Percentiles rank a stretch among this genome's conserved stretches.
Conservation (phyloP, 2,113 vertebrate species). For the Alligator sinensis region DNA sequence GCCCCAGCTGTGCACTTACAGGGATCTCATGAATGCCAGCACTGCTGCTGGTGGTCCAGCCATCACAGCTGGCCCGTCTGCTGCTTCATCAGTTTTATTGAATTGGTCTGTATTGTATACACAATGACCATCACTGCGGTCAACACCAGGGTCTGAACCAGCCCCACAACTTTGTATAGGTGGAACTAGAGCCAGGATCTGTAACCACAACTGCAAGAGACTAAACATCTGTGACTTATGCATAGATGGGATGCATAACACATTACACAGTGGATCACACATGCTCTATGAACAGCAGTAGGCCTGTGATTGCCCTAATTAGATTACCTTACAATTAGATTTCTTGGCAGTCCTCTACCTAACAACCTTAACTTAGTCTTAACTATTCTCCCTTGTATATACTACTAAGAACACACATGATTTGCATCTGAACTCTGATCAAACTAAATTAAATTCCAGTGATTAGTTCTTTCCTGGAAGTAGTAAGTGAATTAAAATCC, state of each 20-base stretch:
- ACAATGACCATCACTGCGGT: background rate
- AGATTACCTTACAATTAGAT: background rate
- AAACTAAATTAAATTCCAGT: background rate
- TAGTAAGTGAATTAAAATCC: background rate
- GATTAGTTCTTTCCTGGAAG: conserved; percentile 22
- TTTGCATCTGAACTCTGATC: background rate
- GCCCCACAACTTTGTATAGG: background rate
- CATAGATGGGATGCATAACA: background rate
- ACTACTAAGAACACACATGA: background rate
- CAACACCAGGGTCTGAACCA: background rate
- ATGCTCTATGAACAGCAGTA: background rate
- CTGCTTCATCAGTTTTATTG: background rate
- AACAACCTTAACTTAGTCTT: background rate
- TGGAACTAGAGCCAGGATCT: background rate
- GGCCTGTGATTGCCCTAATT: background rate
- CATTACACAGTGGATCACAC: background rate
- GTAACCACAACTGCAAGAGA: too few relatives aligned
- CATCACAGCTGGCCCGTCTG: too few relatives aligned
- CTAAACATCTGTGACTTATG: background rate
- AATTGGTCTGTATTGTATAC: background rate
- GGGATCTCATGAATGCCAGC: too few relatives aligned
- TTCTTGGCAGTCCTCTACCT: background rate
- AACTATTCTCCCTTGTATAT: background rate
- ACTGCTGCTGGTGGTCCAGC: too few relatives aligned
- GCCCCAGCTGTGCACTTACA: too few relatives aligned